Evolutionary conservation across 1,140 invertebrate species (phyloP), one percentile per base, ranked within the genome.

Genomic region (Eumaeus atala): DNA sequence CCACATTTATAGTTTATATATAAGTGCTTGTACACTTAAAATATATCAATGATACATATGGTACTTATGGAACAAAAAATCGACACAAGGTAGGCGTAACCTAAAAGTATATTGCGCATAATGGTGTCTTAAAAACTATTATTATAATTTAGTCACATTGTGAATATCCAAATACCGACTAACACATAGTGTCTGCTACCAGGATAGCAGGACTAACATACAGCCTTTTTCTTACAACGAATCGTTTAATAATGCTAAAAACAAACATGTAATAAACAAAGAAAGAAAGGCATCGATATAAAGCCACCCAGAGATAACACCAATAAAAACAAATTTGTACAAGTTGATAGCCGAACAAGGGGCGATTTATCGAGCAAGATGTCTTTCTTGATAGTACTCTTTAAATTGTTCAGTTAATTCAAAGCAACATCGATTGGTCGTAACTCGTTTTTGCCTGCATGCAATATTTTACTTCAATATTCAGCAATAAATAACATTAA

Each of bases 281-380:
- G 51, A 64, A 64, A 44, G 37, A 48, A 72, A 75, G 68, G 54
- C 59, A 64, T 67, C 60, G 64, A 72, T 67, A 77, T 60, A 74
- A 70, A 81, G 62, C 80, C 80, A 85, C 80, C 80, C 80, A 84
- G 68, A 76, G 71, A 72, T 78, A 74, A 78, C 73, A 76, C 53
- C 77, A 77, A 84, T 81, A 84, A 84, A 83, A 79, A 85, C 77
- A 76, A 83, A 80, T 77, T 80, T 82, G 77, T 82, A 72, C 70
- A 61, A 68, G 58, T 77, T 73, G 75, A 83, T 80, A 70, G 69
- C 62, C 62, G 59, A 69, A 67, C 66, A 64, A 64, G 72, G 59
- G 66, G 69, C 77, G 74, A 84, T 85, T 85, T 84, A 85, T 85
- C 77, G 74, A 49, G 53, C 70, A 64, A 80, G 77, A 85, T 75